Base-by-base conservation (phyloP, 2,888 invertebrate species). In the Nomada hirtipes region DNA sequence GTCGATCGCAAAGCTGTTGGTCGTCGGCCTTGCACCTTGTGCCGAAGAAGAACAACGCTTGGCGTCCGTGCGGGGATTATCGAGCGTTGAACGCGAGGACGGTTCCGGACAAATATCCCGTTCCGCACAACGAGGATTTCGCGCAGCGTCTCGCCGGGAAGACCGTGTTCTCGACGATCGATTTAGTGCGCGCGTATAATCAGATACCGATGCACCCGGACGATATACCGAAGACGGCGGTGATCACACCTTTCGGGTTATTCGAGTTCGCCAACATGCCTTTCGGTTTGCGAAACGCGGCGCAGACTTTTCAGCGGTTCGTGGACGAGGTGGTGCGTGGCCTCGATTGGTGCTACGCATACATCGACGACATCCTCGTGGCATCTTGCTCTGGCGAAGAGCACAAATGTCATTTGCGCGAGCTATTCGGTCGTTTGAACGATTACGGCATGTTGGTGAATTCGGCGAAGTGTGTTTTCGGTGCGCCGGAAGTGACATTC, bases 21-120 rank as follows among this genome's bases (percentile, higher is more conserved):
- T 18, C 53, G 0, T 64, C 72, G 10, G 50, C 63, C 15, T 36
- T 72, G 0, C 53, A 72, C n/a, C n/a, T 65, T 15, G 73, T 9
- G 0, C 29, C 20, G 1, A 65, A 73, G 4, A 73, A 65, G 4
- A 4, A 26, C 15, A 15, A 3, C n/a, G 55, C 18, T 0, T 59
- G 64, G 73, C 50, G 18, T 7, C 26, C 64, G 10, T 64, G 64
- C 9, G 29, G 64, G 4, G 64, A 65, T 20, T 65, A 65, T 10
- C 53, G 73, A 0, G 44, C 55, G n/a, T 47, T 63, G 4, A 71
- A 71, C 42, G 71, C 71, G 11, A 23, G 61, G 0, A 71, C 63
- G 2, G 26, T 26, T 2, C 26, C 2, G 26, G 26, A 26, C 26
- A 26, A 26, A 2, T 26, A 26, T 26, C 26, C 26, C 2, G 26